These are phyloP conservation scores for Plecotus auritus DNA, from an alignment of 2,113 vertebrate species.

Conservation along the genomic window DNA sequence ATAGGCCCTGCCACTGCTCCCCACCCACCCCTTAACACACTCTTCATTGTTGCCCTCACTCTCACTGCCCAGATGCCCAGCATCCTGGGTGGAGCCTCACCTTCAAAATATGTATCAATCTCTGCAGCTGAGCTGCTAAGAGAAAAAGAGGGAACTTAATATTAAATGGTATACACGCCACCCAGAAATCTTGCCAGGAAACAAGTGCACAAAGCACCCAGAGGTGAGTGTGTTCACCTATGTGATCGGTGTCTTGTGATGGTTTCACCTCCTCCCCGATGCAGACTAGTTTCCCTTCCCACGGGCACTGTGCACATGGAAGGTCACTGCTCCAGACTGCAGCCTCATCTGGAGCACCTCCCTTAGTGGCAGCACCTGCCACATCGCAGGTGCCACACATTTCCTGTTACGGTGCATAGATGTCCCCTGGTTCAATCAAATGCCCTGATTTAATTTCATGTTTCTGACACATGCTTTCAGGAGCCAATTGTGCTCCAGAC, in stretches of 20 bases:
- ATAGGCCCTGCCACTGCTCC: not conserved
- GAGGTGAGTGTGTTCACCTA: rapidly evolving
- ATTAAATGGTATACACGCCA: not conserved
- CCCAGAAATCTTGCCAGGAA: not conserved
- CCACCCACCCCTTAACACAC: rapidly evolving
- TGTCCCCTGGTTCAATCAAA: not conserved
- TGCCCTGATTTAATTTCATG: rapidly evolving
- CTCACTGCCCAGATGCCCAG: rapidly evolving
- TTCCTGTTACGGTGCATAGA: rapidly evolving
- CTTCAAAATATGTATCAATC: not conserved
- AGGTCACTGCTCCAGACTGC: rapidly evolving
- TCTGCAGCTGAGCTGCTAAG: not conserved
- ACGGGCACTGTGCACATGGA: rapidly evolving
- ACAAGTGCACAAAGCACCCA: not conserved
- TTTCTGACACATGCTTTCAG: not conserved
- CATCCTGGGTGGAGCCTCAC: rapidly evolving
- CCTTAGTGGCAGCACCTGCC: not conserved
- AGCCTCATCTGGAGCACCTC: not conserved
- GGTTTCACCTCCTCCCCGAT: too few relatives aligned
- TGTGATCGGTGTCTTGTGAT: too few relatives aligned
- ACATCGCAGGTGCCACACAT: rapidly evolving
- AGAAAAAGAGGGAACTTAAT: too few relatives aligned
- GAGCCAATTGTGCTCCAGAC: rapidly evolving
- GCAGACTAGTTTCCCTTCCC: too few relatives aligned
- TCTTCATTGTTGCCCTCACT: rapidly evolving